Evolutionary conservation across 2,113 vertebrate genomes (phyloP).

Genomic region (Megaptera novaeangliae): DNA sequence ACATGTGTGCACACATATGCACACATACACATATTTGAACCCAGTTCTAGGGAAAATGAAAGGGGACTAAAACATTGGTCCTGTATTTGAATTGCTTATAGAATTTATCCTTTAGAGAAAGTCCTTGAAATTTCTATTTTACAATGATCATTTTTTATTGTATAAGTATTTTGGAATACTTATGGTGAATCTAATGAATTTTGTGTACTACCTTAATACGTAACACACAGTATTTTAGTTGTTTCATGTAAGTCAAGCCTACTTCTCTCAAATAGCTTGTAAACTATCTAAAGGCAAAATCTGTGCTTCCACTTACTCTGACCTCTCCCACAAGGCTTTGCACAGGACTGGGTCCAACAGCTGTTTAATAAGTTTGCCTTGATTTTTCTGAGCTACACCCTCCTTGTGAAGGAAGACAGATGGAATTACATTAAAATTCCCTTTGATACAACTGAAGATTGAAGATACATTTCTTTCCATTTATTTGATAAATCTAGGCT

Average conservation of each 20-base stretch:
- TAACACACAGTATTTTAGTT: neutral
- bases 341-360: neutral
- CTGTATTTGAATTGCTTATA: neutral
- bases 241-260: neutral
- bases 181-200: neutral
- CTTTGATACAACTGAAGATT: neutral
- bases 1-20: accelerated
- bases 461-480: neutral
- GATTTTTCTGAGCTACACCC: neutral
- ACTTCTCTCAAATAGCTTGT: neutral
- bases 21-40: neutral
- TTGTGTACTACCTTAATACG: neutral
- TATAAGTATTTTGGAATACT: neutral
- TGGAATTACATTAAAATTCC: neutral
- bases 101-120: neutral
- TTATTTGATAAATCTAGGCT: neutral
- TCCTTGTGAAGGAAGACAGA: neutral
- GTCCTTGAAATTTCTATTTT: neutral
- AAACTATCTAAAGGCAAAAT: neutral
- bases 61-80: neutral
- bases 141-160: neutral
- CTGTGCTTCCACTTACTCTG: neutral
- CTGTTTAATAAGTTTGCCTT: neutral
- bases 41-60: neutral
- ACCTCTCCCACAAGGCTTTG: neutral